Conservation (phyloP, 2,113 vertebrate species). For the Rhinichthys klamathensis region DNA sequence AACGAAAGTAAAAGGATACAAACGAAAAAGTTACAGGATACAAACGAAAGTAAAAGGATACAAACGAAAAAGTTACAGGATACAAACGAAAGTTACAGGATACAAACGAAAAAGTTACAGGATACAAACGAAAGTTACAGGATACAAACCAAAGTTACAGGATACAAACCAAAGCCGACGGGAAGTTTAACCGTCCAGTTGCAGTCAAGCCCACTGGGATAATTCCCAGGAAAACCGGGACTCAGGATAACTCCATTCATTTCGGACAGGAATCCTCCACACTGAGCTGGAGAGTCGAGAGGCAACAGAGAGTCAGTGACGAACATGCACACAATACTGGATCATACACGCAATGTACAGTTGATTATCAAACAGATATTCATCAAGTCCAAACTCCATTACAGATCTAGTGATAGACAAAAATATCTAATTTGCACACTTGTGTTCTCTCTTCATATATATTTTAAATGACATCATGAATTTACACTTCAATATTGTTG, state of each 20-base stretch:
- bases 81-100: too few relatives aligned
- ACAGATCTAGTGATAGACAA: not conserved
- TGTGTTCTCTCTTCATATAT: not conserved
- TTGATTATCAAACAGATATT: not conserved
- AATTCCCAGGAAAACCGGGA: conserved; percentile 96
- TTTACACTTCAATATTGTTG: too few relatives aligned
- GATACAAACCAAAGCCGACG: conserved; percentile 88
- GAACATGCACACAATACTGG: not conserved
- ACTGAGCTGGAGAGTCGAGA: conserved; percentile 80
- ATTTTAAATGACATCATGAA: too few relatives aligned
- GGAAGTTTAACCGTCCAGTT: conserved; percentile 93
- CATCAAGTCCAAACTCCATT: conserved; percentile 18
- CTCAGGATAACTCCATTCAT: conserved; percentile 95
- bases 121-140: too few relatives aligned
- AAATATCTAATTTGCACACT: conserved; percentile 29
- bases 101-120: too few relatives aligned
- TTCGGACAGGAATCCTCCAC: conserved; percentile 88
- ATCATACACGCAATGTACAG: not conserved
- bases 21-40: too few relatives aligned
- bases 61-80: too few relatives aligned
- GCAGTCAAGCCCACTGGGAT: conserved; percentile 95
- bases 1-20: too few relatives aligned
- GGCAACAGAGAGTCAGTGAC: not conserved
- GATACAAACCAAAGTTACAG: not conserved
- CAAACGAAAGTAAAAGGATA: too few relatives aligned